phyloP scores from a whole-genome alignment of 2,113 vertebrate genomes.

The Felis catus region DNA sequence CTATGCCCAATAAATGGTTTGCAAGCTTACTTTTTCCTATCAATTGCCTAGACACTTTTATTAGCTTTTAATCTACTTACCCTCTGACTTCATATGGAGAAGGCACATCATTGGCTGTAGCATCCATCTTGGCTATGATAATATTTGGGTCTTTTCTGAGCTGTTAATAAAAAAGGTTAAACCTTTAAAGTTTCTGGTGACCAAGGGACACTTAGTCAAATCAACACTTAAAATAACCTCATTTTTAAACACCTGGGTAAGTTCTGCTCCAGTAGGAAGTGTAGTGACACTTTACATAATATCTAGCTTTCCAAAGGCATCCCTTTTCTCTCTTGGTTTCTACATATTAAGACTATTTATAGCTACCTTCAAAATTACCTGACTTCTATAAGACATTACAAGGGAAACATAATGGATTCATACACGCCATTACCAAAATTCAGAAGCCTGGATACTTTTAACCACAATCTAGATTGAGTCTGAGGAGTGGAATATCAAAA shows the following conservation, averaged over 20 bases:
- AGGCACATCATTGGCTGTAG: constrained; percentile 98
- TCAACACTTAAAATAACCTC: constrained; percentile 19
- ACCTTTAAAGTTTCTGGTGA: neutral
- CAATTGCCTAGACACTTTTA: neutral
- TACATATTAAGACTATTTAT: neutral
- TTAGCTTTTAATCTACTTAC: constrained; percentile 84
- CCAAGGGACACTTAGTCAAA: neutral
- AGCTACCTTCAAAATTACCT: constrained; percentile 17
- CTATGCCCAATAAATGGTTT: neutral
- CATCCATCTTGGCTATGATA: constrained; percentile 98
- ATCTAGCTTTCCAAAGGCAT: neutral
- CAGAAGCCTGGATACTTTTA: constrained; percentile 1
- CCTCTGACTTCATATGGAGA: constrained; percentile 97
- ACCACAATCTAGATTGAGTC: neutral
- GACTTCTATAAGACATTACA: neutral
- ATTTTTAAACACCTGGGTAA: neutral
- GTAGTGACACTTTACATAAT: neutral
- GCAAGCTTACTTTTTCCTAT: neutral
- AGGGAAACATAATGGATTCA: neutral
- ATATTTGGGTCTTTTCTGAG: constrained; percentile 92
- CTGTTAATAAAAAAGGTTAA: constrained; percentile 82
- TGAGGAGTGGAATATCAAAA: neutral
- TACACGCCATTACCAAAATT: constrained; percentile 34
- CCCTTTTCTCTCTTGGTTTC: neutral
- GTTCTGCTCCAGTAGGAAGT: neutral